Conservation (phyloP, 1,140 invertebrate species). For the Leptopilina boulardi region DNA sequence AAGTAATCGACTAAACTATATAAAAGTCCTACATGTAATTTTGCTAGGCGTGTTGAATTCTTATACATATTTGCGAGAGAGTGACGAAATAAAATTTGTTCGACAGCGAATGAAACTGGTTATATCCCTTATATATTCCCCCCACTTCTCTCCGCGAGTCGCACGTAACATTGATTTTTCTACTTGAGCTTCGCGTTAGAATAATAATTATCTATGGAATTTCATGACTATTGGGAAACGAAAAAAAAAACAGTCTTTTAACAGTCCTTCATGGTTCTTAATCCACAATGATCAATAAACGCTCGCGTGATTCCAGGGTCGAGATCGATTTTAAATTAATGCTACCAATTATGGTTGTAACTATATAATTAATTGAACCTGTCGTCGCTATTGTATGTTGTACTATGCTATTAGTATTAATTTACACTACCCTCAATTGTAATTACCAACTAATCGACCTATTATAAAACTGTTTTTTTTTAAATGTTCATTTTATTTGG, state of each 20-base stretch:
- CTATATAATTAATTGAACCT: too few relatives aligned
- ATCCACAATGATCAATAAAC: constrained; percentile 42
- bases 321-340: constrained; percentile 36
- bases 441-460: too few relatives aligned
- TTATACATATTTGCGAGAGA: not conserved
- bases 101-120: not conserved
- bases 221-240: constrained; percentile 1
- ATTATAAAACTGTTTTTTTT: too few relatives aligned
- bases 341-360: too few relatives aligned
- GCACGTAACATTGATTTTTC: constrained; percentile 21
- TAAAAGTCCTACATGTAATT: constrained; percentile 10
- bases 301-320: constrained; percentile 50
- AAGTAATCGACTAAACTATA: not conserved
- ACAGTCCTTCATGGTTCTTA: constrained; percentile 51
- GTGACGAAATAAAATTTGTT: constrained; percentile 11
- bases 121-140: not conserved
- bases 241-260: not conserved
- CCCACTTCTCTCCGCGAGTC: not conserved
- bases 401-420: too few relatives aligned
- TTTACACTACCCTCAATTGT: too few relatives aligned
- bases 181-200: not conserved
- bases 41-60: not conserved
- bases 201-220: constrained; percentile 17
- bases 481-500: too few relatives aligned
- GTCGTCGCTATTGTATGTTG: too few relatives aligned